Base-by-base conservation (phyloP, 2,888 invertebrate species). In the Drymonia ruficornis region DNA sequence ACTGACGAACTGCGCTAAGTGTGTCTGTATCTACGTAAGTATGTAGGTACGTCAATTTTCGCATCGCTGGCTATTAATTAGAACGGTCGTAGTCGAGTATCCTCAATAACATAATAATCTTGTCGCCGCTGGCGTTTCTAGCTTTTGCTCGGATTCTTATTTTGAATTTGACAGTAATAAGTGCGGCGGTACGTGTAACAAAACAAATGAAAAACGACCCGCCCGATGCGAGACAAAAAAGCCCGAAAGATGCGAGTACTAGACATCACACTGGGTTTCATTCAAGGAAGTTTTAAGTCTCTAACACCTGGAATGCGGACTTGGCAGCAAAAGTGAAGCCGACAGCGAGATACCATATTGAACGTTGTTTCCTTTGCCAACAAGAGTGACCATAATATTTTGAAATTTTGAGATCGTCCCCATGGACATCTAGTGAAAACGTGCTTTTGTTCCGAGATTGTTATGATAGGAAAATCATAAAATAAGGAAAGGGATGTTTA, bases 181-280 rank as follows among this genome's bases (percentile, higher is more conserved):
- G 84, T 83, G 75, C 76, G 74, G 78, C 76, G 76, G 83, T 74
- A 72, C 64, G 74, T 81, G 70, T 80, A 70, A 86, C 84, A 85
- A 88, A 89, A 89, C 84, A 83, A 88, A 90, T 86, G 87, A 86
- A 85, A 88, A 88, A 87, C 87, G 84, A 84, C 72, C 81, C 70
- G 78, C 70, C 72, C 77, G 80, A 82, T 84, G 82, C 78, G 70
- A 66, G 66, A 91, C 87, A 90, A 90, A 91, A 85, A 90, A 86
- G 80, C 74, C 69, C 74, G 31, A 72, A 81, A 84, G 84, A 85
- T 84, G 80, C 83, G 68, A 70, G 83, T 83, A 86, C 85, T 86
- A 90, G 88, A 84, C 87, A 87, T 86, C 89, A 87, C 80, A 88
- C 88, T 81, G 87, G 72, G 84, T 88, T 89, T 87, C n/a, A n/a